Evolutionary conservation across 2,888 invertebrate genomes (phyloP).

Genomic region (Lepidocyrtoides sp.): DNA sequence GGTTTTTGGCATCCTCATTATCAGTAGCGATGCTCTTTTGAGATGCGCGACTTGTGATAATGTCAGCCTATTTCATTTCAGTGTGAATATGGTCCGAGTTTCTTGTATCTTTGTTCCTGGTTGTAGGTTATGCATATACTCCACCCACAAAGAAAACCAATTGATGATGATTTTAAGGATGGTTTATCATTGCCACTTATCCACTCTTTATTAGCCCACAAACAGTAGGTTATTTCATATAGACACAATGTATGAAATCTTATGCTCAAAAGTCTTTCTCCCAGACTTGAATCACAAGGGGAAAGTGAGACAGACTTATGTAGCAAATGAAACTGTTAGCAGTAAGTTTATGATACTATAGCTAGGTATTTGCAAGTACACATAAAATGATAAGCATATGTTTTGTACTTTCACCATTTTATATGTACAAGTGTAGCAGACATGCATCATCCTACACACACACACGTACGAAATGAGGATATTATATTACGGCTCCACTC

Average conservation of each 20-base stretch:
- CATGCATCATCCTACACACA: background rate
- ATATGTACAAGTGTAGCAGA: background rate
- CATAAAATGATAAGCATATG: background rate
- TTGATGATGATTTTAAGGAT: too few species aligned
- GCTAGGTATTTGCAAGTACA: background rate
- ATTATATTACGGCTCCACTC: constrained; percentile 9
- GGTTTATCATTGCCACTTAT: background rate
- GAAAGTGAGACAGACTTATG: background rate
- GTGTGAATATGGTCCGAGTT: too few species aligned
- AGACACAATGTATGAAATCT: too few species aligned
- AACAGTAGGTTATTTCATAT: too few species aligned
- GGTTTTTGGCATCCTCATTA: too few species aligned
- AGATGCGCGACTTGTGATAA: too few species aligned
- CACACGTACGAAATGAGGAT: background rate
- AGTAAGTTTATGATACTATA: background rate
- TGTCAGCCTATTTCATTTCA: too few species aligned
- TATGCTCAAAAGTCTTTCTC: background rate
- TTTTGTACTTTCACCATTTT: constrained; percentile 5
- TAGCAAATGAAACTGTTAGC: too few species aligned
- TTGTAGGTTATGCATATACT: too few species aligned
- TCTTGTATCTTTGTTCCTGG: too few species aligned
- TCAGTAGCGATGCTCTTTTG: too few species aligned
- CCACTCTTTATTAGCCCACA: background rate
- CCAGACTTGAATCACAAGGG: background rate
- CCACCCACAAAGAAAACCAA: too few species aligned